A percentile compares a stretch with the other conserved stretches of the same genome.
Evolutionary conservation across 2,888 invertebrate species (phyloP).

Genomic region (Ypsolopha scabrella): DNA sequence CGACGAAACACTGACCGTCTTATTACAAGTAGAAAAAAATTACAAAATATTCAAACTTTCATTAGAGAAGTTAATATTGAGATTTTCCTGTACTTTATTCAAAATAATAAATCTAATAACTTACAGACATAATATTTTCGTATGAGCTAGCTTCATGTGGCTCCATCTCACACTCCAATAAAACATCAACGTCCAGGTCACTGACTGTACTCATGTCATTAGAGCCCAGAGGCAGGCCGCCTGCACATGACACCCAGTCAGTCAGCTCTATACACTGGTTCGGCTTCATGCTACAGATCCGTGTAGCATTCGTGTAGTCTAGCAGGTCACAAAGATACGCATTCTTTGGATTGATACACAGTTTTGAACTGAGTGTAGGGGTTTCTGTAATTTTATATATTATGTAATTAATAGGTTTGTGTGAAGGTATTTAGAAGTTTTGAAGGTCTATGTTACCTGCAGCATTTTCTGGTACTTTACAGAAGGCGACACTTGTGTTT

Average conservation of each 20-base stretch:
- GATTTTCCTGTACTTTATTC: too few relatives aligned
- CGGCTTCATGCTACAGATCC: slow-evolving; percentile 62
- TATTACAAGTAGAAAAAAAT: not conserved
- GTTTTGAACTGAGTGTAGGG: slow-evolving; percentile 62
- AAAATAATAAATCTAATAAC: not conserved
- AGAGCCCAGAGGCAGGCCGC: slow-evolving; percentile 50
- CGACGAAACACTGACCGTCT: too few relatives aligned
- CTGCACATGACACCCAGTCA: slow-evolving; percentile 56
- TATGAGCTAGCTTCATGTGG: slow-evolving; percentile 36
- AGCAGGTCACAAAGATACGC: slow-evolving; percentile 74
- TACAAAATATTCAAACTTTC: too few relatives aligned
- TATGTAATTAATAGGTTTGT: not conserved
- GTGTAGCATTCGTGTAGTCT: slow-evolving; percentile 56
- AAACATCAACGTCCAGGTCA: slow-evolving; percentile 48
- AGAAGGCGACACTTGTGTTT: slow-evolving; percentile 72
- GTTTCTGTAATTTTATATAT: slow-evolving; percentile 41
- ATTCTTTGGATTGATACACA: slow-evolving; percentile 66
- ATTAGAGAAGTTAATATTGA: too few relatives aligned
- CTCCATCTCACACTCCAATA: slow-evolving; percentile 63
- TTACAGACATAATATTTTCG: slow-evolving; percentile 16
- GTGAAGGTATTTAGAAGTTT: not conserved
- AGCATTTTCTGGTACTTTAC: slow-evolving; percentile 68
- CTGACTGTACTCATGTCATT: slow-evolving; percentile 35
- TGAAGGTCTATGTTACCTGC: slow-evolving; percentile 32
- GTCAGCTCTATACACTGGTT: slow-evolving; percentile 53